These are phyloP conservation scores for Bemisia tabaci DNA, from an alignment of 1,140 invertebrate species.

Conservation along the genomic window DNA sequence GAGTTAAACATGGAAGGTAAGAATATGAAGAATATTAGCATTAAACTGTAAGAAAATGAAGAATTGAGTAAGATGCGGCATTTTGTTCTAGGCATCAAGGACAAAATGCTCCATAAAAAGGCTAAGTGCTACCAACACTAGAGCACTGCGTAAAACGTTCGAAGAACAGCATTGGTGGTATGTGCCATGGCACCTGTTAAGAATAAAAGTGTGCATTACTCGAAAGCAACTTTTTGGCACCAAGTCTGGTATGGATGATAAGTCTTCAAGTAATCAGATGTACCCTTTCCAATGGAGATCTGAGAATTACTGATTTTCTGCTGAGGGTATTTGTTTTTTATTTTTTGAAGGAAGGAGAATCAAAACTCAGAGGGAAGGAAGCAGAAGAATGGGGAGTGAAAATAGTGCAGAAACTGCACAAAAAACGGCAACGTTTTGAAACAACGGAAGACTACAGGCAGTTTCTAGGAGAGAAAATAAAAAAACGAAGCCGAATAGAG, in stretches of 20 bases:
- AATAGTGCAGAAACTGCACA: not conserved
- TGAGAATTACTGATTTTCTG: not conserved
- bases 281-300: not conserved
- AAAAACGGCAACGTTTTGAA: not conserved
- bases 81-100: no score
- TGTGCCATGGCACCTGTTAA: not conserved
- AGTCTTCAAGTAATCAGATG: no score
- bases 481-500: not conserved
- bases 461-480: not conserved
- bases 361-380: conserved; percentile 36
- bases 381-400: conserved; percentile 1
- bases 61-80: no score
- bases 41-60: no score
- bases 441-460: not conserved
- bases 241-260: no score
- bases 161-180: not conserved
- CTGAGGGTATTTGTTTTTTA: not conserved
- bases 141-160: not conserved
- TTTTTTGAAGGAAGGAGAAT: conserved; percentile 42
- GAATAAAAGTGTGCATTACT: no score
- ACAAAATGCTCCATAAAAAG: not conserved
- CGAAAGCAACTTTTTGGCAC: no score
- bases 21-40: no score
- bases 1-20: no score
- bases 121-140: not conserved